phyloP scores from a whole-genome alignment of 1,140 invertebrate species.

The Tribolium castaneum region DNA sequence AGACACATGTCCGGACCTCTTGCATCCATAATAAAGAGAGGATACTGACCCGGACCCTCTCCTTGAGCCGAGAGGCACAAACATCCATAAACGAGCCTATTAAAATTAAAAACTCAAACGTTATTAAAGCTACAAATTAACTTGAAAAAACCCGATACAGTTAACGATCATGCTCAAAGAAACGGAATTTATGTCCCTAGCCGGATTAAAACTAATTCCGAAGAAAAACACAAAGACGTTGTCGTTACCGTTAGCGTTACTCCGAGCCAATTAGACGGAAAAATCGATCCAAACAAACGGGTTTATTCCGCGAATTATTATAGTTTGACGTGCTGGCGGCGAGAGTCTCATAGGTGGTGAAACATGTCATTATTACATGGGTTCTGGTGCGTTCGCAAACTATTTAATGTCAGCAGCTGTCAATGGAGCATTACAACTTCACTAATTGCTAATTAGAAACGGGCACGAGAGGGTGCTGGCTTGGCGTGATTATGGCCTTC shows the following conservation, averaged over 20 bases:
- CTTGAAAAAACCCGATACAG: slow-evolving; percentile 13
- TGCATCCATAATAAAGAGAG: slow-evolving; percentile 1
- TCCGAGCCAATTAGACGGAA: neutral
- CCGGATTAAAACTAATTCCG: slow-evolving; percentile 14
- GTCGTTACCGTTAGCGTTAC: slow-evolving; percentile 10
- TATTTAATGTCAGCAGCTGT: slow-evolving; percentile 32
- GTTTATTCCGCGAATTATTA: neutral
- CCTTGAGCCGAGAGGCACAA: neutral
- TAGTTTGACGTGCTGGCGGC: neutral
- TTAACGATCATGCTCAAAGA: neutral
- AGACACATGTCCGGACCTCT: neutral
- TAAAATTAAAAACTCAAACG: slow-evolving; percentile 20
- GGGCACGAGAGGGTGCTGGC: neutral
- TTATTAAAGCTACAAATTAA: slow-evolving; percentile 9
- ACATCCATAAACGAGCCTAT: slow-evolving; percentile 10
- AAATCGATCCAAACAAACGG: neutral
- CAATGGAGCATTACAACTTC: slow-evolving; percentile 35
- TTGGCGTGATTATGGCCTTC: slow-evolving; percentile 8
- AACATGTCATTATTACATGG: slow-evolving; percentile 32
- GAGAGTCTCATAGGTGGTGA: slow-evolving; percentile 10
- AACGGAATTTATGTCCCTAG: slow-evolving; percentile 2
- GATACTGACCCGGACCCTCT: slow-evolving; percentile 1
- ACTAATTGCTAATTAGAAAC: slow-evolving; percentile 33
- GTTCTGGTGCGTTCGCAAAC: slow-evolving; percentile 26
- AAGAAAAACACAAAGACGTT: slow-evolving; percentile 12